Percentiles rank a stretch among this genome's conserved stretches.
Evolutionary conservation across 1,140 invertebrate genomes (phyloP).

Genomic region (Leptinotarsa defecta): DNA sequence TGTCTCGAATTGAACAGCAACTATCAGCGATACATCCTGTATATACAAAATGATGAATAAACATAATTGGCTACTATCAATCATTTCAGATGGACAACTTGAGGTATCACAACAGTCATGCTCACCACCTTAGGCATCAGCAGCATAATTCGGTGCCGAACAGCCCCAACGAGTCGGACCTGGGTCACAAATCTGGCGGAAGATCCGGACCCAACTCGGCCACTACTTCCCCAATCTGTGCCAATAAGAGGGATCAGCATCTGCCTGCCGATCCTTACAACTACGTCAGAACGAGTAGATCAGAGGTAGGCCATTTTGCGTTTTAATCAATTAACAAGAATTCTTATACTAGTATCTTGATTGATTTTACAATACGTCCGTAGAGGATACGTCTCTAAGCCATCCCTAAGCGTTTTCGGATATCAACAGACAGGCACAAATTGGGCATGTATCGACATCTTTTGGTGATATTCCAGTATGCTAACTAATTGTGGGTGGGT

Average conservation of each 20-base stretch:
- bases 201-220: slow-evolving; percentile 59
- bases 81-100: slow-evolving; percentile 58
- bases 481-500: no score
- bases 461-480: no score
- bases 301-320: slow-evolving; percentile 28
- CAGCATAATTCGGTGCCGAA: slow-evolving; percentile 79
- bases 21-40: no score
- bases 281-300: slow-evolving; percentile 34
- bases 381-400: no score
- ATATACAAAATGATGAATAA: no score
- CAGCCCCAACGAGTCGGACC: slow-evolving; percentile 72
- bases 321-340: not conserved
- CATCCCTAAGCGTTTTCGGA: no score
- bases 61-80: no score
- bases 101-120: slow-evolving; percentile 59
- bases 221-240: slow-evolving; percentile 61
- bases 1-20: no score
- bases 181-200: slow-evolving; percentile 57
- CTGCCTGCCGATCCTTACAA: slow-evolving; percentile 40
- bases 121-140: slow-evolving; percentile 58
- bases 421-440: no score
- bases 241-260: slow-evolving; percentile 57
- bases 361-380: not conserved
- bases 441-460: no score
- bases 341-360: not conserved